Evolutionary conservation across 2,797 vertebrate genomes (phyloP).

Genomic region (Telmatherina bonti): DNA sequence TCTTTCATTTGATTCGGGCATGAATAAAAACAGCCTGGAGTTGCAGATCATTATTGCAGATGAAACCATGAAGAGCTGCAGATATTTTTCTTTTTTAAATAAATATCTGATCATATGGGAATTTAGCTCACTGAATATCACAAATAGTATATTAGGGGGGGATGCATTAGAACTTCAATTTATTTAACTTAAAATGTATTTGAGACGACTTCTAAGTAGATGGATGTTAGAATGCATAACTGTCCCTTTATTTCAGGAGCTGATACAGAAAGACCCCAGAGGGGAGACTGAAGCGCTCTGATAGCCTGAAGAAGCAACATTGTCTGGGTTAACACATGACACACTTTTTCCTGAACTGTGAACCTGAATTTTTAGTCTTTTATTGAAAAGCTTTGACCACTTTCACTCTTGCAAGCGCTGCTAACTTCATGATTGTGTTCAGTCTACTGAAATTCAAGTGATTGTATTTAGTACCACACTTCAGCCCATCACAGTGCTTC

Average conservation of each 20-base stretch:
- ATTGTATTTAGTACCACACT: constrained; percentile 48
- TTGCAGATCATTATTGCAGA: no score
- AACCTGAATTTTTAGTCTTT: constrained; percentile 53
- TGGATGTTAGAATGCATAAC: constrained; percentile 2
- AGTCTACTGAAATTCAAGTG: constrained; percentile 13
- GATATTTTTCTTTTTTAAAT: not conserved
- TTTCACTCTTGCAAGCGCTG: constrained; percentile 75
- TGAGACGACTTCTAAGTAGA: not conserved
- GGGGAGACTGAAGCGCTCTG: constrained; percentile 71
- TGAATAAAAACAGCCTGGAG: no score
- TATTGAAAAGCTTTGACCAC: constrained; percentile 56
- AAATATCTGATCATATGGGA: not conserved
- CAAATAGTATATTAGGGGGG: no score
- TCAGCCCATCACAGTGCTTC: constrained; percentile 12
- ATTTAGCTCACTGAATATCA: not conserved
- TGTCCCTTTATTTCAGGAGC: constrained; percentile 82
- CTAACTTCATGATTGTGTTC: constrained; percentile 23
- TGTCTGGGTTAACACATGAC: constrained; percentile 76
- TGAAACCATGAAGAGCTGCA: no score
- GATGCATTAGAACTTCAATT: no score
- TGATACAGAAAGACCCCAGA: constrained; percentile 91
- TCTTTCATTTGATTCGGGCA: no score
- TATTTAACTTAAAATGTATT: no score
- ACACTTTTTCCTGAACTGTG: constrained; percentile 19
- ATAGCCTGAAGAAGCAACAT: constrained; percentile 82